Evolutionary conservation across 2,888 invertebrate genomes (phyloP).

Genomic region (Tolmerus cingulatus): DNA sequence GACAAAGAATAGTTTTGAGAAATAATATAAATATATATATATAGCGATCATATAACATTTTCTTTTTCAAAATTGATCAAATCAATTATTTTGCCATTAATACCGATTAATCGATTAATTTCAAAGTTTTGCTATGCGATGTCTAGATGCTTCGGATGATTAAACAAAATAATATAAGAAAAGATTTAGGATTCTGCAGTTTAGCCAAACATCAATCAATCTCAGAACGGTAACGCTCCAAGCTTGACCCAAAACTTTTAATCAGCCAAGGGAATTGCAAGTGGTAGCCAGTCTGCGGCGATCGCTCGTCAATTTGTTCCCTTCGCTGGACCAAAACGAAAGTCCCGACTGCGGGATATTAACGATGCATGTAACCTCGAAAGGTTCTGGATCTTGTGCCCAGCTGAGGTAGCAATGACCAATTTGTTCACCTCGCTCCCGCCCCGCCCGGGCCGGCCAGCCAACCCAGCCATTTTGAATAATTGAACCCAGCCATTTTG

Average conservation of each 20-base stretch:
- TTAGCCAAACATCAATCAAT: not conserved
- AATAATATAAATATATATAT: too few relatives aligned
- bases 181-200: not conserved
- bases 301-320: slow-evolving; percentile 7
- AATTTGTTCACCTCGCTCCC: slow-evolving; percentile 12
- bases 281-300: not conserved
- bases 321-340: not conserved
- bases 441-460: not conserved
- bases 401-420: slow-evolving; percentile 21
- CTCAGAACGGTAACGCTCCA: not conserved
- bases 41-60: too few relatives aligned
- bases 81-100: too few relatives aligned
- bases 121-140: not conserved
- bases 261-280: not conserved
- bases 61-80: too few relatives aligned
- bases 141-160: not conserved
- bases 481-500: slow-evolving; percentile 39
- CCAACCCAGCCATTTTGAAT: slow-evolving; percentile 36
- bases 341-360: not conserved
- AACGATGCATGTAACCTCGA: slow-evolving; percentile 30
- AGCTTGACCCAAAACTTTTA: not conserved
- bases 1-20: too few relatives aligned
- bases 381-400: not conserved
- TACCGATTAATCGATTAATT: too few relatives aligned
- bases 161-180: not conserved